These are phyloP conservation scores for Capitulum mitella DNA, from an alignment of 2,888 invertebrate genomes.

Conservation along the genomic window DNA sequence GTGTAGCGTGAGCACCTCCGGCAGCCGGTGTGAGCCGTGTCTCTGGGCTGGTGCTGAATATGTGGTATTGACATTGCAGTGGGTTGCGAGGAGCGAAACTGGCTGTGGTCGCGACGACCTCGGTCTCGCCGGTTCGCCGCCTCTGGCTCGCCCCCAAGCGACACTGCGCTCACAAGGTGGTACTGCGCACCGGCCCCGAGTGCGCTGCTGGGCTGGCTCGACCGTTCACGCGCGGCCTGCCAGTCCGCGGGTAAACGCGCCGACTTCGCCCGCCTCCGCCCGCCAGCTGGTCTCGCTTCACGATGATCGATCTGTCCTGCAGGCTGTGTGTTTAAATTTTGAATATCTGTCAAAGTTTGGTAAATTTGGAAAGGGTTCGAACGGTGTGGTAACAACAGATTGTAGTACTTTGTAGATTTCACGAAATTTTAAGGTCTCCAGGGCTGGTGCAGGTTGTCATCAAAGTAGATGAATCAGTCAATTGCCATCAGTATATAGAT, in stretches of 20 bases:
- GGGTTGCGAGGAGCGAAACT: conserved; percentile 13
- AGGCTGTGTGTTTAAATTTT: too few relatives aligned
- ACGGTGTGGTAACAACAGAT: too few relatives aligned
- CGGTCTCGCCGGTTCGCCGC: background rate
- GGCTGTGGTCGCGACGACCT: background rate
- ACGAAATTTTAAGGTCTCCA: too few relatives aligned
- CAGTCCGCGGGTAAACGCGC: background rate
- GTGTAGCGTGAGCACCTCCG: background rate
- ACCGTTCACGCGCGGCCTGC: background rate
- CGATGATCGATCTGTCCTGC: too few relatives aligned
- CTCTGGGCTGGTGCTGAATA: conserved; percentile 1
- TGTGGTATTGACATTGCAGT: conserved; percentile 19
- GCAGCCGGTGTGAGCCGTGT: background rate
- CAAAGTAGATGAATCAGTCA: too few relatives aligned
- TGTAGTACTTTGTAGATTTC: too few relatives aligned
- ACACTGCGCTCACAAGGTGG: background rate
- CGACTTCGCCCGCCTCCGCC: background rate
- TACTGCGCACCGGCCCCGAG: background rate
- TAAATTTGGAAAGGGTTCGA: too few relatives aligned
- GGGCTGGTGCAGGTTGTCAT: too few relatives aligned
- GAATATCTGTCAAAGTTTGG: too few relatives aligned
- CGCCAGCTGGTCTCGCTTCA: background rate
- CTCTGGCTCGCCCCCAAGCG: background rate
- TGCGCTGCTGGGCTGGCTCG: background rate
- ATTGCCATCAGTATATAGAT: too few relatives aligned